Evolutionary conservation across 1,140 invertebrate species (phyloP).

Genomic region (Drosophila ironensis): DNA sequence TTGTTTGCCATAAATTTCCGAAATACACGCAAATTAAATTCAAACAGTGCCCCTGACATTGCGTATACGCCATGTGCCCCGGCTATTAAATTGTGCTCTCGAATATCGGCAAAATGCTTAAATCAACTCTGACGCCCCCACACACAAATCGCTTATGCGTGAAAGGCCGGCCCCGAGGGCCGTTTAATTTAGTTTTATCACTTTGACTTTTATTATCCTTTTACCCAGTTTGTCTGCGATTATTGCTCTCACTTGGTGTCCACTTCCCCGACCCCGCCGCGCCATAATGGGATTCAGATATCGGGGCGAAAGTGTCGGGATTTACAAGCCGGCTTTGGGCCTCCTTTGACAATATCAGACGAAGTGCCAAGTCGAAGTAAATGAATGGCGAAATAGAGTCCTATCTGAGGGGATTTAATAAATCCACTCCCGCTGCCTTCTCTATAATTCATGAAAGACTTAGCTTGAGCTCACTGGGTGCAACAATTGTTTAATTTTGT

Average conservation of each 20-base stretch:
- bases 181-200: constrained; percentile 40
- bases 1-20: constrained; percentile 26
- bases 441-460: not conserved
- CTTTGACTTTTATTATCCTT: constrained; percentile 51
- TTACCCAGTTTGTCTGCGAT: constrained; percentile 25
- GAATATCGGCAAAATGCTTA: constrained; percentile 2
- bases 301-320: not conserved
- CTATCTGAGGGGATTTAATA: too few species aligned
- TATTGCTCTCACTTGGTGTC: constrained; percentile 23
- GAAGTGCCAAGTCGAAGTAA: constrained; percentile 7
- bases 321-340: not conserved
- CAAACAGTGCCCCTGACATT: constrained; percentile 1
- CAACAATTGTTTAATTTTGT: constrained; percentile 26
- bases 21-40: constrained; percentile 18
- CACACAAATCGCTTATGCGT: constrained; percentile 17
- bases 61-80: constrained; percentile 14
- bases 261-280: not conserved
- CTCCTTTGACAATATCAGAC: not conserved
- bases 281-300: constrained; percentile 24
- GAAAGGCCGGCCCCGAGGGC: constrained; percentile 9
- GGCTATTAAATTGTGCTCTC: constrained; percentile 14
- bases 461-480: too few species aligned
- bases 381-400: too few species aligned
- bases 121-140: constrained; percentile 33
- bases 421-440: too few species aligned